Evolutionary conservation across 2,113 vertebrate species (phyloP), one percentile per base, ranked within the genome.

Genomic region (Grammomys surdaster): DNA sequence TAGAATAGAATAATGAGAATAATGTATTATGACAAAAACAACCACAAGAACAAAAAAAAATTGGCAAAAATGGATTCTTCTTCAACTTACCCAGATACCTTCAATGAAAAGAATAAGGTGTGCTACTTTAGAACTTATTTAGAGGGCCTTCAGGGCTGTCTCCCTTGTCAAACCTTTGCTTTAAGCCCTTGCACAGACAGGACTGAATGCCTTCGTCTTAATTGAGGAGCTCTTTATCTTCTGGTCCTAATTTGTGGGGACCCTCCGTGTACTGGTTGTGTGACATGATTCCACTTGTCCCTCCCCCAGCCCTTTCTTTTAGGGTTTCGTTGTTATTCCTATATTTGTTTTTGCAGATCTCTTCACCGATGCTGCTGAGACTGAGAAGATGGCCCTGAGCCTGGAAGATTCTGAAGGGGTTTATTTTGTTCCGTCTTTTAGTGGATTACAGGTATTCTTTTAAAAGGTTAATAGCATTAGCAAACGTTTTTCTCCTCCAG

Each of bases 341-440:
- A 77, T 96, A 48, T 88, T 95, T 97, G 54, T 96, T 95, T 95
- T 98, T 95, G 54, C 98, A 99, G 99, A 99, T 95, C 99, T 99
- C 96, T 99, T 99, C 98, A 98, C 98, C 86, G 99, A 98, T 87
- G 99, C 99, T 93, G 93, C 98, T 86, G 99, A 99, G 93, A 99
- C 99, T 2, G 99, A 98, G 90, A 95, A 98, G 94, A 99, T 99
- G 99, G 99, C 99, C 46, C 97, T 88, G 97, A 99, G 99, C 91
- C 97, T 99, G 90, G 95, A 96, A 67, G 98, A 99, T 98, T 99
- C 99, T 16, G 99, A 99, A 90, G 99, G 99, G 7, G 99, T 99
- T 97, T 99, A 98, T 98, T 99, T 99, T 95, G 99, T 99, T 77
- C 99, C 99, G 19, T 99, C 99, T 13, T 99, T 99, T 98, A 99